Base-by-base conservation (phyloP, 1,140 invertebrate genomes). In the Dendrolimus kikuchii region DNA sequence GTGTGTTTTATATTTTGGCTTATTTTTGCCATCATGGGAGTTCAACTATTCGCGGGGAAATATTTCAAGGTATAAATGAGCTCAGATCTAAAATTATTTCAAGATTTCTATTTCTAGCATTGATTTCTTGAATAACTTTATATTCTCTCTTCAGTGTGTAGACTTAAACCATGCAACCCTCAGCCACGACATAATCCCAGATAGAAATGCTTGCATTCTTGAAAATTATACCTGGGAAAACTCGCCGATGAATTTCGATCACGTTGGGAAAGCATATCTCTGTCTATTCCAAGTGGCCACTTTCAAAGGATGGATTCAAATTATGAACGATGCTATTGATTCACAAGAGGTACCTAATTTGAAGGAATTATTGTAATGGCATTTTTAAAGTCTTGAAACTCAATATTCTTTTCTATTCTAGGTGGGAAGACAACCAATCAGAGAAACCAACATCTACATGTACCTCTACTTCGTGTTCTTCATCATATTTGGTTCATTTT, bases 261-360 rank as follows among this genome's bases (percentile, higher is more conserved):
- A 99, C 87, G 97, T 99, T 6, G 93, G 96, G 41, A 98, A 98
- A 90, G 97, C 97, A 37, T 99, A 99, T 86, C 89, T 99, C 64
- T 97, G 96, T 78, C 91, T 99, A 59, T 98, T 99, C 88, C 98
- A 99, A 95, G 96, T 99, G 63, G 97, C 98, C 46, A 99, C 98
- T 48, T 99, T 99, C 88, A 96, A 95, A 84, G 95, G 95, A 71
- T 97, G 92, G 95, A 97, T 94, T 72, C 93, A 95, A 82, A 99
- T 99, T 56, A 99, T 99, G 97, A 96, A 97, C 74, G 96, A 98
- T 86, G 98, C 98, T 10, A 98, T 98, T 65, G 98, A 99, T 89
- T 96, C 95, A 39, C 92, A 93, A 92, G 94, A 95, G 81, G 96
- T 97, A 89, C 7, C 48, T 0, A 38, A 23, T 23, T 23, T 23